phyloP scores from a whole-genome alignment of 2,113 vertebrate species.

The Columbina picui region DNA sequence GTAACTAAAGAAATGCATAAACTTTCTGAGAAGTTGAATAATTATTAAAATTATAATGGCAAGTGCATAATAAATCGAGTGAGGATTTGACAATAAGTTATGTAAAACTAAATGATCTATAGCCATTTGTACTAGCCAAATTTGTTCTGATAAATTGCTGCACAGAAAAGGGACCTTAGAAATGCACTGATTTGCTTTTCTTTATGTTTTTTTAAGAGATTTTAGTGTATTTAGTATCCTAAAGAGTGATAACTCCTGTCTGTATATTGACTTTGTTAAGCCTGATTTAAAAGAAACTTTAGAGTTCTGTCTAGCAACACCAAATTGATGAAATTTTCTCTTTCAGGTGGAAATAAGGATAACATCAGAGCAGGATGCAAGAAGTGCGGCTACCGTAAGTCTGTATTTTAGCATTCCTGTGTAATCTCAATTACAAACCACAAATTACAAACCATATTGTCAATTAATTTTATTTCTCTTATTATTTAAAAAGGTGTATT shows the following conservation, averaged over 20 bases:
- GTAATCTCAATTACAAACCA: background rate
- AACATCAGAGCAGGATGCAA: conserved; percentile 97
- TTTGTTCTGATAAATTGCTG: background rate
- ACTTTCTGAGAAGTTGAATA: background rate
- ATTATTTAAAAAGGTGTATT: background rate
- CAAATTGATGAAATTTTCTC: background rate
- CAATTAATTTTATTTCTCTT: background rate
- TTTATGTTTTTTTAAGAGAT: background rate
- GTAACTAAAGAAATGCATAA: background rate
- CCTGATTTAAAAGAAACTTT: background rate
- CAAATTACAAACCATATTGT: background rate
- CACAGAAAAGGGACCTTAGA: background rate
- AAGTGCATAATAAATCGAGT: background rate
- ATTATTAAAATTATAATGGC: background rate
- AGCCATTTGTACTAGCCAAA: background rate
- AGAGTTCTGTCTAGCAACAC: background rate
- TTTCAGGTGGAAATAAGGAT: conserved; percentile 94
- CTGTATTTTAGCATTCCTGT: background rate
- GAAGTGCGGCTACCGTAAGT: conserved; percentile 99
- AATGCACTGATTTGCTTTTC: background rate
- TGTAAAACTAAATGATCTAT: background rate
- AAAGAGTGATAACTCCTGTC: background rate
- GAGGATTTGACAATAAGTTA: background rate
- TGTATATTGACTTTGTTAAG: background rate
- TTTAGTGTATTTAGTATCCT: background rate